Evolutionary conservation across 1,140 invertebrate genomes (phyloP), one percentile per base, ranked within the genome.

Genomic region (Ganaspis sp.): DNA sequence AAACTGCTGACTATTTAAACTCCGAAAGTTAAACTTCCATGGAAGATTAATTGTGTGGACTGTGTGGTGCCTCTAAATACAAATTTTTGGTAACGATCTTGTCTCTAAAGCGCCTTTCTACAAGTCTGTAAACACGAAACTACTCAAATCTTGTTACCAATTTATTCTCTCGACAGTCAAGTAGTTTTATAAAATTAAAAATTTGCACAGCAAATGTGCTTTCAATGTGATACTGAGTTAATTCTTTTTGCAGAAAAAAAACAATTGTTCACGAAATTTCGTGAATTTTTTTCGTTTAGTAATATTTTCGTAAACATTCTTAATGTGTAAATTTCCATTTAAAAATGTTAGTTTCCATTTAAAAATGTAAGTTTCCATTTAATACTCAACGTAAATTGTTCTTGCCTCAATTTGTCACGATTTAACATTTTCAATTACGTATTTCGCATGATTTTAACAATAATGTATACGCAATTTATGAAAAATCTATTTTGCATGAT

Each of bases 211-310:
- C 15, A 64, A 23, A 64, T 29, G 58, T 64, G 23, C 11, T 29
- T 64, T 64, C 58, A 26, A 64, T 64, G 58, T 64, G 58, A 64
- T 64, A 64, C 23, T 64, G 58, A 64, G 26, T 64, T 64, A 11
- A 64, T 15, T n/a, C 11, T 53, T 17, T n/a, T 34, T 64, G 23
- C 1, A 64, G 12, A 26, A 29, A 64, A 64, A 8, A 0, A n/a
- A 17, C n/a, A n/a, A 49, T 8, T 17, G 4, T 17, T 34, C 6
- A 34, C 29, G 29, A 34, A 34, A 34, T 34, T 34, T 34, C 29
- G 29, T 34, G 6, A 49, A 49, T 17, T 17, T 6, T 49, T 49
- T 49, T 49, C 15, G 29, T 34, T 34, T 3, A 34, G 6, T 34
- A 34, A 34, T 34, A 2, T 34, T 3, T 34, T 34, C 29, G 29